Evolutionary conservation across 2,113 vertebrate species (phyloP), one percentile per base, ranked within the genome.

Genomic region (Percopsis transmontana): DNA sequence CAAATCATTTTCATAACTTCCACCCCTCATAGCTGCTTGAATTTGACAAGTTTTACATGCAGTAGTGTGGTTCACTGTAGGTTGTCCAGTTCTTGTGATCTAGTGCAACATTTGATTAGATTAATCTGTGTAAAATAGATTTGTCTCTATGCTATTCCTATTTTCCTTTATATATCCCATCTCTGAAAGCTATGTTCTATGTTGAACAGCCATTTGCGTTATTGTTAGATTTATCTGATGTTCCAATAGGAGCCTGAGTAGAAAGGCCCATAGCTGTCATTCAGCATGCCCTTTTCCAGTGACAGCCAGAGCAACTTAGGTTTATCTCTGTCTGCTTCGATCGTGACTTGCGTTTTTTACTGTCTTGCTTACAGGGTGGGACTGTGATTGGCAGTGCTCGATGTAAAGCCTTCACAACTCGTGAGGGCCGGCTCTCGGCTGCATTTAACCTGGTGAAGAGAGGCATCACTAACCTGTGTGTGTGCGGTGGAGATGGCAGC

Each of bases 401-500:
- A 65, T 98, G 97, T 83, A 94, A 96, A 76, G 90, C 91, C 56
- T 99, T 99, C 87, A 94, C 88, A 42, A 95, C 92, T 0, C 89
- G 94, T 0, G 93, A 94, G 0, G 97, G 96, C 0, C 91, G 96
- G 50, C 90, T 94, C 20, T 79, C 87, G 0, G 96, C 96, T 0
- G 96, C 96, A 65, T 93, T 87, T 52, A 97, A 98, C 89, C 91
- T 99, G 65, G 92, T 97, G 14, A 92, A 95, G 58, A 94, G 91
- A 0, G 93, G 95, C 74, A 96, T 98, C 91, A 94, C 95, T 88
- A 98, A 99, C 90, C 90, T 98, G 77, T 99, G 97, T 0, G 96
- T 98, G 82, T 97, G 97, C 0, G 97, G 97, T 0, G 97, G 97
- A 0, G 97, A 97, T 0, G 97, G 97, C 88, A 98, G 96, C 89